Percentiles rank a stretch among this genome's conserved stretches.
Conservation (phyloP, 2,888 invertebrate species). For the Epinotia nisella region DNA sequence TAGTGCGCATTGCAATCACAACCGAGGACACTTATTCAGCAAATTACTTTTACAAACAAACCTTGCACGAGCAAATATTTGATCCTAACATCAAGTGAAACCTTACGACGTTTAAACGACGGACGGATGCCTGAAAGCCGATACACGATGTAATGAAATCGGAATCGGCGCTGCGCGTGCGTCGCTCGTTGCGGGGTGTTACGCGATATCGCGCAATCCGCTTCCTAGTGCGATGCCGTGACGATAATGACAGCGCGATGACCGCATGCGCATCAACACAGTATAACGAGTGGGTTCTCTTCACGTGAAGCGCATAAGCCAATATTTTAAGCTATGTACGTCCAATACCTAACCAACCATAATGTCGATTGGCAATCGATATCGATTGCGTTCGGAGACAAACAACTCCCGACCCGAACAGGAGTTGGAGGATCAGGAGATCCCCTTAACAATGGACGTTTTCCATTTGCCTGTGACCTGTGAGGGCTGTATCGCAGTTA, state of each 20-base stretch:
- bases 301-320: not conserved
- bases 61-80: constrained; percentile 4
- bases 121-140: not conserved
- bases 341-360: not conserved
- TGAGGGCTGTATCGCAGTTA: too few relatives aligned
- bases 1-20: not conserved
- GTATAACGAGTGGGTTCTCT: not conserved
- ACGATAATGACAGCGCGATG: not conserved
- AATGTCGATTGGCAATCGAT: too few relatives aligned
- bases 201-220: constrained; percentile 10
- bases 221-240: constrained; percentile 28
- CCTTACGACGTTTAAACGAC: too few relatives aligned
- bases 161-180: not conserved
- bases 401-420: too few relatives aligned
- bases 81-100: constrained; percentile 1
- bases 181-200: not conserved
- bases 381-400: too few relatives aligned
- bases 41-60: not conserved
- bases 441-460: too few relatives aligned
- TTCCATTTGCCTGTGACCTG: too few relatives aligned
- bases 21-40: not conserved
- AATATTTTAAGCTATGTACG: not conserved
- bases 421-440: too few relatives aligned
- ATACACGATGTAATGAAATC: not conserved
- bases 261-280: not conserved